These are phyloP conservation scores for Halcyon smyrnensis DNA, from an alignment of 2,797 vertebrate species.

Conservation along the genomic window DNA sequence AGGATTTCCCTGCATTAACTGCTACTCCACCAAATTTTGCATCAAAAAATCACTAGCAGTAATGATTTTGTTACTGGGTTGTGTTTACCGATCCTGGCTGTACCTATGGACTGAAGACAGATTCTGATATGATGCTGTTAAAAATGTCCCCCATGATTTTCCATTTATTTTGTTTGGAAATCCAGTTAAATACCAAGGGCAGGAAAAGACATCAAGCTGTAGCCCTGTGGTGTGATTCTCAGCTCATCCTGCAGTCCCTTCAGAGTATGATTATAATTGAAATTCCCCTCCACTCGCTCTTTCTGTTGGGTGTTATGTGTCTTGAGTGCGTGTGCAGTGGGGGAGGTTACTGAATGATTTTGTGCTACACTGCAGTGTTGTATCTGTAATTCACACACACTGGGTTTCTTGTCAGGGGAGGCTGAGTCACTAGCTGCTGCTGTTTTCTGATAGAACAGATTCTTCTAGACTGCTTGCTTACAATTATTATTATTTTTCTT, in stretches of 20 bases:
- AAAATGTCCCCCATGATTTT: not conserved
- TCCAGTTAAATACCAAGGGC: not conserved
- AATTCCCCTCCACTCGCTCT: slow-evolving; percentile 17
- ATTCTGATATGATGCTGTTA: not conserved
- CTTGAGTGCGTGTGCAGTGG: not conserved
- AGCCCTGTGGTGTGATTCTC: not conserved
- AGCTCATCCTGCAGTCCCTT: not conserved
- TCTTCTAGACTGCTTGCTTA: not conserved
- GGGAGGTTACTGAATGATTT: slow-evolving; percentile 1
- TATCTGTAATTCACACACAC: slow-evolving; percentile 41
- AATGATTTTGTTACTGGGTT: not conserved
- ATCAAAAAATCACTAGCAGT: not conserved
- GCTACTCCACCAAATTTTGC: not conserved
- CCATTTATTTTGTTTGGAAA: not conserved
- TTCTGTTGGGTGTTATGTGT: slow-evolving; percentile 35
- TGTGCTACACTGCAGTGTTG: slow-evolving; percentile 36
- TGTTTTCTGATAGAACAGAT: not conserved
- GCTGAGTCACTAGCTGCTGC: slow-evolving; percentile 57
- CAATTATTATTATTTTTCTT: not conserved
- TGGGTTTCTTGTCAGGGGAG: slow-evolving; percentile 29
- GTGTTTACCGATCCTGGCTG: not conserved
- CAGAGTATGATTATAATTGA: not conserved
- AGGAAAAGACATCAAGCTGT: not conserved
- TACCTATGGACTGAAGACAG: not conserved
- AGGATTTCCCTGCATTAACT: not conserved